A percentile compares a stretch with the other conserved stretches of the same genome.
Evolutionary conservation across 2,888 invertebrate species (phyloP).

Genomic region (Drosophila meridionalis): DNA sequence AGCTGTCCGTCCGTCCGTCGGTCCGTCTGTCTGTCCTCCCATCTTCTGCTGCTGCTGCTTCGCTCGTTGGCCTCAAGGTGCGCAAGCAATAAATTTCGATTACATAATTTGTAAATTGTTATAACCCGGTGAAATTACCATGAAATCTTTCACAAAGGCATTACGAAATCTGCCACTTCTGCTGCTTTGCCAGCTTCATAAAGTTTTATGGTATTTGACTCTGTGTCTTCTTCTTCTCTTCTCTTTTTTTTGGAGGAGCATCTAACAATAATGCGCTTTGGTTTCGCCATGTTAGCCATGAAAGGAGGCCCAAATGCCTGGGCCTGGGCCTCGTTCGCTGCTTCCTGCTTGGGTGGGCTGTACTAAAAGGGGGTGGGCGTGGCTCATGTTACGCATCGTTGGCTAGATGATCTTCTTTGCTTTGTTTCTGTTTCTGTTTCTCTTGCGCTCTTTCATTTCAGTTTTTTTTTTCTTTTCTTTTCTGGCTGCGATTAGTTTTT

Average conservation of each 20-base stretch:
- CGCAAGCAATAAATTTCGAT: constrained; percentile 79
- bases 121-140: constrained; percentile 79
- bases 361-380: constrained; percentile 30
- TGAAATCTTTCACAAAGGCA: constrained; percentile 79
- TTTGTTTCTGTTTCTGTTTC: background rate
- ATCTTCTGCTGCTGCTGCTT: background rate
- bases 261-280: constrained; percentile 65
- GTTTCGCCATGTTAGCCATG: constrained; percentile 64
- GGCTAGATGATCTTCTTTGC: constrained; percentile 57
- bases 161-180: constrained; percentile 77
- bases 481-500: constrained; percentile 64
- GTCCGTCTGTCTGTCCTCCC: background rate
- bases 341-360: constrained; percentile 75
- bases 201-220: constrained; percentile 76
- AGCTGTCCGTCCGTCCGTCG: background rate
- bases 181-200: constrained; percentile 54
- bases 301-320: constrained; percentile 23
- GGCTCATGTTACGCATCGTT: constrained; percentile 70
- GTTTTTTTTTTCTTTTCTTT: background rate
- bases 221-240: background rate
- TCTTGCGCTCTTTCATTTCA: background rate
- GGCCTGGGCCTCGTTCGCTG: background rate
- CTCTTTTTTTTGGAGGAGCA: constrained; percentile 9
- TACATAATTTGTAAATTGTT: constrained; percentile 83
- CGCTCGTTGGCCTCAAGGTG: constrained; percentile 44